These are phyloP conservation scores for Cephus pulcher DNA, from an alignment of 2,888 invertebrate genomes.

Conservation along the genomic window DNA sequence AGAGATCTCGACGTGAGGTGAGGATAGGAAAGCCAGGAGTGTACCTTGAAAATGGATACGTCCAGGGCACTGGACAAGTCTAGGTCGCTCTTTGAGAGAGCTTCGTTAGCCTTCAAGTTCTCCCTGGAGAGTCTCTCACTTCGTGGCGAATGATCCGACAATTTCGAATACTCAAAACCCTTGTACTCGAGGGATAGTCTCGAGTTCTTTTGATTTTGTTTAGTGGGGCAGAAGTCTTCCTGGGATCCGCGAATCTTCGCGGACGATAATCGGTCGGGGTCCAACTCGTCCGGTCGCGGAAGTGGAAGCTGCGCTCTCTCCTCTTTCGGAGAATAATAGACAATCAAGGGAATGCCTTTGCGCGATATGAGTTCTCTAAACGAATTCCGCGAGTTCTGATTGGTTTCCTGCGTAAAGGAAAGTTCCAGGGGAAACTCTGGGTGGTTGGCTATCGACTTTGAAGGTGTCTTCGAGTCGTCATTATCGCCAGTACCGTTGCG, in stretches of 20 bases:
- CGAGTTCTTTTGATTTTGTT: slow-evolving; percentile 48
- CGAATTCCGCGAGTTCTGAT: slow-evolving; percentile 46
- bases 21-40: slow-evolving; percentile 40
- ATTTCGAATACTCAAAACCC: slow-evolving; percentile 8
- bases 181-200: slow-evolving; percentile 44
- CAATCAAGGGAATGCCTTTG: slow-evolving; percentile 26
- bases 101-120: slow-evolving; percentile 12
- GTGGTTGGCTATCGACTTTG: background rate
- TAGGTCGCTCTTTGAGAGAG: slow-evolving; percentile 37
- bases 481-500: background rate
- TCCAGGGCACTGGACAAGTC: slow-evolving; percentile 33
- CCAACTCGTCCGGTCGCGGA: background rate
- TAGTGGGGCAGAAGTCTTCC: slow-evolving; percentile 33
- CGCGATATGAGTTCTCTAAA: slow-evolving; percentile 20
- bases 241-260: background rate
- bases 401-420: slow-evolving; percentile 38
- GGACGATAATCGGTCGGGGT: background rate
- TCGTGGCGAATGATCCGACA: slow-evolving; percentile 6
- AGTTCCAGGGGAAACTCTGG: background rate
- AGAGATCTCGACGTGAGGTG: slow-evolving; percentile 10
- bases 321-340: slow-evolving; percentile 32
- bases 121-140: slow-evolving; percentile 12
- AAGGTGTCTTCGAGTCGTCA: background rate
- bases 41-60: slow-evolving; percentile 31
- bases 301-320: slow-evolving; percentile 7